Evolutionary conservation across 2,797 vertebrate species (phyloP), one percentile per base, ranked within the genome.

Genomic region (Zenarchopterus dispar): DNA sequence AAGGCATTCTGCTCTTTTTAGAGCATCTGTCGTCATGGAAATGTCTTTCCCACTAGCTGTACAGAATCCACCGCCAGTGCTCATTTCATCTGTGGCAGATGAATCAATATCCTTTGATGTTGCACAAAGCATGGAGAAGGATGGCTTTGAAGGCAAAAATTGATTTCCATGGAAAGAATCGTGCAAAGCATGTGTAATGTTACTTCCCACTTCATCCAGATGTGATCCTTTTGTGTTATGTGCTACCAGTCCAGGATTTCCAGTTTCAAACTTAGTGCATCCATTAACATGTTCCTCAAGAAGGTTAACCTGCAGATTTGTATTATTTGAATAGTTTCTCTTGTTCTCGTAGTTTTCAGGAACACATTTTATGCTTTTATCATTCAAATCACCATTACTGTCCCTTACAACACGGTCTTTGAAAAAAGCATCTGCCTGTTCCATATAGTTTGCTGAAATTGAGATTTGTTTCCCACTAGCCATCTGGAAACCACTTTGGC

Each of bases 1-100:
- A 69, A 94, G 74, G 18, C 62, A 59, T 56, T 92, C 92, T 15
- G 91, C 93, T 88, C 92, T 94, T 54, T 84, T 57, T 54, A 95
- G 62, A 42, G 93, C 87, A 23, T 77, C 89, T 81, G 92, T 73
- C 60, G 95, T 96, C 48, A 95, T 56, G 0, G 52, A 56, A 11
- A 95, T 90, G 13, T 66, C 89, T 67, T 93, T 94, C 67, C 93
- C 84, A 43, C 70, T 60, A 65, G 93, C 94, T 69, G 94, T 94
- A 67, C 70, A 78, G 61, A 88, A 89, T 31, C 92, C 94, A 82
- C 77, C 53, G 19, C 19, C 47, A 15, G 8, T 56, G 46, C 53
- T 67, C 33, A 56, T 56, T 31, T 51, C 50, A 60, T 22, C 31
- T 8, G n/a, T 21, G 16, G 19, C 41, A 73, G 52, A 26, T 0